Percentiles rank a stretch among this genome's conserved stretches.
These are phyloP conservation scores for Torymus tubicola DNA, from an alignment of 2,888 invertebrate genomes.

Conservation along the genomic window DNA sequence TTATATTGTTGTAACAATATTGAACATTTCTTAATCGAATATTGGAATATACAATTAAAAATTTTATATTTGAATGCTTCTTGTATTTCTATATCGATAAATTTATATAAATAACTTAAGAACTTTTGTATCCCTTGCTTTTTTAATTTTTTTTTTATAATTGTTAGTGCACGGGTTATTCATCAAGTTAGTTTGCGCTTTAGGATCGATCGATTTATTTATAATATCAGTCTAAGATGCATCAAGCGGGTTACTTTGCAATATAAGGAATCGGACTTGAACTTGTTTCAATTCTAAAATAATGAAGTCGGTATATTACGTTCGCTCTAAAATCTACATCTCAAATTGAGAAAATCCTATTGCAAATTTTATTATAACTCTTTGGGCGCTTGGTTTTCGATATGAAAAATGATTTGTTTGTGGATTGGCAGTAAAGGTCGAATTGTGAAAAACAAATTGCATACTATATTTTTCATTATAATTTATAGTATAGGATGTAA, in stretches of 20 bases:
- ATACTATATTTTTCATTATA: slow-evolving; percentile 24
- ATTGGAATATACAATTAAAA: too few relatives aligned
- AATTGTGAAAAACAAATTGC: slow-evolving; percentile 53
- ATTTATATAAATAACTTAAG: background rate
- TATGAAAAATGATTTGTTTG: slow-evolving; percentile 52
- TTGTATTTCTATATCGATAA: background rate
- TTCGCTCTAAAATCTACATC: slow-evolving; percentile 32
- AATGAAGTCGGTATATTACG: slow-evolving; percentile 22
- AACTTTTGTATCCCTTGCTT: slow-evolving; percentile 10
- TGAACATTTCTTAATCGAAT: too few relatives aligned
- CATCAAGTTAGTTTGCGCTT: slow-evolving; percentile 25
- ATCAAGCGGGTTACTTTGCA: slow-evolving; percentile 45
- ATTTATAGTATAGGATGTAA: slow-evolving; percentile 6
- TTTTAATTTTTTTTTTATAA: slow-evolving; percentile 19
- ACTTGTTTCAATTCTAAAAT: slow-evolving; percentile 41
- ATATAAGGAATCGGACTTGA: slow-evolving; percentile 48
- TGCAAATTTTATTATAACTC: slow-evolving; percentile 9
- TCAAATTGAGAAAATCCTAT: slow-evolving; percentile 40
- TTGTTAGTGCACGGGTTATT: slow-evolving; percentile 36
- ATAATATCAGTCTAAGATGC: slow-evolving; percentile 53
- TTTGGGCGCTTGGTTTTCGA: slow-evolving; percentile 34
- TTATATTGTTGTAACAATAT: too few relatives aligned
- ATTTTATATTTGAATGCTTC: background rate
- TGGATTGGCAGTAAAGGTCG: slow-evolving; percentile 45
- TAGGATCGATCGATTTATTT: slow-evolving; percentile 47